phyloP scores from a whole-genome alignment of 2,888 invertebrate genomes.

The Megalurothrips usitatus region DNA sequence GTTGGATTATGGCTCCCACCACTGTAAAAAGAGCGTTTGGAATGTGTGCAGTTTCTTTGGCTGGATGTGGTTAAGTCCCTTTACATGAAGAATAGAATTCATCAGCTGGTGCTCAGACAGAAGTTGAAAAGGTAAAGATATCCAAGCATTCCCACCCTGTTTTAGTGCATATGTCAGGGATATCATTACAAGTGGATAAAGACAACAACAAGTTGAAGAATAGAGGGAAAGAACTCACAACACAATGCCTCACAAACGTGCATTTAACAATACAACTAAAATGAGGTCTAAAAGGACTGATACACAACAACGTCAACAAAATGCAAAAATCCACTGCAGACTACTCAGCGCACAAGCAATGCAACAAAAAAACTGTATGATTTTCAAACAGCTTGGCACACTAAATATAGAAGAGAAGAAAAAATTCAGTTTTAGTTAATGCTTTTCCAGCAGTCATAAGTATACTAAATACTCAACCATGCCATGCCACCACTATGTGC shows the following conservation, averaged over 20 bases:
- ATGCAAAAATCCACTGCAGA: neutral
- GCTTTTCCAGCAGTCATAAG: too few species aligned
- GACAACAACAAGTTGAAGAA: neutral
- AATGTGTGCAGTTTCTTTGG: constrained; percentile 1
- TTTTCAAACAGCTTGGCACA: too few species aligned
- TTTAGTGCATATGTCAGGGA: neutral
- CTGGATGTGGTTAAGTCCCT: neutral
- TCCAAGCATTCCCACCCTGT: neutral
- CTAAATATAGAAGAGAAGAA: neutral
- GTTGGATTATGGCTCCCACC: constrained; percentile 59
- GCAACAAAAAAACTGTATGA: constrained; percentile 39
- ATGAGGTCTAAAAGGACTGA: neutral
- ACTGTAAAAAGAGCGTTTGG: constrained; percentile 16
- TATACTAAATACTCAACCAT: too few species aligned
- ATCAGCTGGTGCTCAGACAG: neutral
- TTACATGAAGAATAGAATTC: neutral
- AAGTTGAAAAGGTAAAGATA: neutral
- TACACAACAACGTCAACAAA: neutral
- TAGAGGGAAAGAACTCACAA: neutral
- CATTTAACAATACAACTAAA: neutral
- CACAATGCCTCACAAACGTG: neutral
- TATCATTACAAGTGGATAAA: neutral
- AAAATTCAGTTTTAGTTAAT: neutral
- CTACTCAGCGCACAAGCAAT: constrained; percentile 38
- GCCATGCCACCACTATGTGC: too few species aligned